Conservation (phyloP, 2,113 vertebrate species). For the Cheilinus undulatus region DNA sequence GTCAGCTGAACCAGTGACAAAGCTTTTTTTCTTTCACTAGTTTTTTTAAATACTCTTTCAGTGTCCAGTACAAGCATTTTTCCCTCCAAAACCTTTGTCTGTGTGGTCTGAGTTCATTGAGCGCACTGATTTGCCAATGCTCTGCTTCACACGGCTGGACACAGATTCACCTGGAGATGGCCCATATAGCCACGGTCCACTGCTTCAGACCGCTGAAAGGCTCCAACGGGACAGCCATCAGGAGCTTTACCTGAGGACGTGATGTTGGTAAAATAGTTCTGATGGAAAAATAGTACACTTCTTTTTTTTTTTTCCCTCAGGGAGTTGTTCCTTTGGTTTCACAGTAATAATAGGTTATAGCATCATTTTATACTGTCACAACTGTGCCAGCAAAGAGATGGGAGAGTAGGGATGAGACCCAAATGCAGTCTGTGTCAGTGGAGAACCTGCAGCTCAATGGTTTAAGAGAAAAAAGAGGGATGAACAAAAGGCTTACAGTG, state of each 20-base stretch:
- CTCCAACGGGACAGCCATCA: conserved; percentile 8
- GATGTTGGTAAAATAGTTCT: conserved; percentile 29
- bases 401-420: no score
- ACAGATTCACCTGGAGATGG: conserved; percentile 18
- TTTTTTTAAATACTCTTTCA: not conserved
- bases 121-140: conserved; percentile 6
- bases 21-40: not conserved
- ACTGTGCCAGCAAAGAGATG: no score
- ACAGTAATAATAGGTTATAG: not conserved
- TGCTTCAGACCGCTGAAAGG: conserved; percentile 36
- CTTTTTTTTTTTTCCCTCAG: not conserved
- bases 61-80: not conserved
- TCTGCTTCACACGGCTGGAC: conserved; percentile 30
- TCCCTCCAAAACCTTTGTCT: conserved; percentile 23
- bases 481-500: no score
- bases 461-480: no score
- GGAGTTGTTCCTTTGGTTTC: conserved; percentile 9
- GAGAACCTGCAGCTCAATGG: no score
- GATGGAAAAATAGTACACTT: conserved; percentile 20
- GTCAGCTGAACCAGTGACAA: conserved; percentile 5
- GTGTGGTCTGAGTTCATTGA: conserved; percentile 19
- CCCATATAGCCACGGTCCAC: conserved; percentile 16
- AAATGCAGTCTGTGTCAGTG: no score
- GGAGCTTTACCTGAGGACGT: conserved; percentile 25
- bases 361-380: conserved; percentile 2